Percentiles rank a stretch among this genome's conserved stretches.
Evolutionary conservation across 2,113 vertebrate species (phyloP).

Genomic region (Erythrolamprus reginae): DNA sequence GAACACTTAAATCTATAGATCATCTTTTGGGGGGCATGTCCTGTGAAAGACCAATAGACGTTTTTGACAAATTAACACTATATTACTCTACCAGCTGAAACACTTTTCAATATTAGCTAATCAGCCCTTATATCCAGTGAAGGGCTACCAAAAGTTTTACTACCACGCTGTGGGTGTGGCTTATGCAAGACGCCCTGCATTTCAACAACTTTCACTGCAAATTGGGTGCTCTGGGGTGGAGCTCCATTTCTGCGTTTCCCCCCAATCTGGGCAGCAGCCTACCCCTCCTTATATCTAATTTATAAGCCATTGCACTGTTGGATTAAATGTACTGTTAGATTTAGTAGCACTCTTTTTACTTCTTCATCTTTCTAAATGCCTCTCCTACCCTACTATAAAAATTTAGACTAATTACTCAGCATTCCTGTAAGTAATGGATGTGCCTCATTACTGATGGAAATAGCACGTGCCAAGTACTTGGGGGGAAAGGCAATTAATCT

Average conservation of each 20-base stretch:
- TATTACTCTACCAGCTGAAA: background rate
- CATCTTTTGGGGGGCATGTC: background rate
- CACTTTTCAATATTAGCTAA: background rate
- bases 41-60: background rate
- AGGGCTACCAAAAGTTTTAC: too few relatives aligned
- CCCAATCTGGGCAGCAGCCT: too few relatives aligned
- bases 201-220: too few relatives aligned
- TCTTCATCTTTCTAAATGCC: slow-evolving; percentile 29
- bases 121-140: background rate
- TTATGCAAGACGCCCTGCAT: too few relatives aligned
- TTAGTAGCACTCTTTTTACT: slow-evolving; percentile 8
- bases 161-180: too few relatives aligned
- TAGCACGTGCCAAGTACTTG: background rate
- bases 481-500: background rate
- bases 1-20: background rate
- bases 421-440: slow-evolving; percentile 32
- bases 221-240: too few relatives aligned
- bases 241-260: too few relatives aligned
- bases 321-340: background rate
- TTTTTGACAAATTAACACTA: background rate
- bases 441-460: slow-evolving; percentile 1
- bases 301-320: background rate
- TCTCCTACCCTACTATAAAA: slow-evolving; percentile 9
- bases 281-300: too few relatives aligned
- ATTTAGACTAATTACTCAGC: slow-evolving; percentile 24